phyloP scores from a whole-genome alignment of 2,888 invertebrate genomes.

The Drosophila bunnanda region DNA sequence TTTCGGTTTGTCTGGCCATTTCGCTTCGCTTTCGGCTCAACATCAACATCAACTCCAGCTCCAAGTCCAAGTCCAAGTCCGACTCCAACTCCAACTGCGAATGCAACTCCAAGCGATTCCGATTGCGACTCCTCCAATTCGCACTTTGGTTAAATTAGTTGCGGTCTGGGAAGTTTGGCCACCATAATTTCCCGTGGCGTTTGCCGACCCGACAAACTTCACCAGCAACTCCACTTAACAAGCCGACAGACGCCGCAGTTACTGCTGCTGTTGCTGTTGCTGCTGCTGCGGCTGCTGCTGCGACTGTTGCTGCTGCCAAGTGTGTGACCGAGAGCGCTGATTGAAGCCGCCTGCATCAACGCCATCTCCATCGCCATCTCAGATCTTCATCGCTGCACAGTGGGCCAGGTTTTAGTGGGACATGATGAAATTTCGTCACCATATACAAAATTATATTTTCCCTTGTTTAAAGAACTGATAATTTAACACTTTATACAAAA shows the following conservation, averaged over 20 bases:
- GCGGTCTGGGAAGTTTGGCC: constrained; percentile 81
- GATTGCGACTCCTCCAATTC: constrained; percentile 81
- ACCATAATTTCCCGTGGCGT: constrained; percentile 81
- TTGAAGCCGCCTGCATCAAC: constrained; percentile 80
- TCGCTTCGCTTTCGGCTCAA: constrained; percentile 72
- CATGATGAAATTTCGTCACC: neutral
- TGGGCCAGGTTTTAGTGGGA: neutral
- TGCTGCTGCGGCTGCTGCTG: constrained; percentile 15
- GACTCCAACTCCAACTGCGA: constrained; percentile 40
- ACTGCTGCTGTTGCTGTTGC: constrained; percentile 25
- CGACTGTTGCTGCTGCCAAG: constrained; percentile 61
- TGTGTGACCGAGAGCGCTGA: constrained; percentile 76
- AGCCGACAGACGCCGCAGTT: constrained; percentile 53
- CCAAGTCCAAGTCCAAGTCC: constrained; percentile 31
- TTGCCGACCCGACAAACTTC: constrained; percentile 74
- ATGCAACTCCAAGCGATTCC: constrained; percentile 61
- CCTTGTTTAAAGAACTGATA: too few species aligned
- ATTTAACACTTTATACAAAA: too few species aligned
- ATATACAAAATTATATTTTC: neutral
- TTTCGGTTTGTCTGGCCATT: constrained; percentile 73
- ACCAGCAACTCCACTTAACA: constrained; percentile 58
- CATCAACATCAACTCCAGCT: constrained; percentile 29
- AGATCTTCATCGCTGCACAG: constrained; percentile 63
- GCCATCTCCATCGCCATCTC: constrained; percentile 73
- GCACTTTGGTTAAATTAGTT: constrained; percentile 81